Base-by-base conservation (phyloP, 2,797 vertebrate species). In the Bucorvus abyssinicus region DNA sequence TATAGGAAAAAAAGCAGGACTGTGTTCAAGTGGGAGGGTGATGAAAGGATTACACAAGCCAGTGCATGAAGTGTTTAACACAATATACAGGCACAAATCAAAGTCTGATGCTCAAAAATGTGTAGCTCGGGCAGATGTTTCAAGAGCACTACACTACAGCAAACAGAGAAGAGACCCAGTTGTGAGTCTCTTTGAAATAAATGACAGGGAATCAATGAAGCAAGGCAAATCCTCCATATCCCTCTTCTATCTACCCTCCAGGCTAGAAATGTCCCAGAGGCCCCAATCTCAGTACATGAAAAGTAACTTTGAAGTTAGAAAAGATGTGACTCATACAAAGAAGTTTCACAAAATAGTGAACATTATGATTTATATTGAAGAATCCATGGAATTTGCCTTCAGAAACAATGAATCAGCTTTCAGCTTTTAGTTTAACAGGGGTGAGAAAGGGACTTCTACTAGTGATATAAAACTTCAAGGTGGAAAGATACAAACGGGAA, bases 131-230 rank as follows among this genome's bases (percentile, higher is more conserved):
- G 22, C 19, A 92, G 45, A 24, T 86, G 40, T 71, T 96, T 92
- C 84, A 85, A 68, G 45, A 91, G 38, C 23, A 65, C 34, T 65
- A 50, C 9, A 34, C 8, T 53, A 57, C 27, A 92, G 32, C 38
- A 84, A 88, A 86, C 24, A 52, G 12, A 16, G 30, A 82, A 91
- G 47, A 74, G 29, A 70, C 9, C 3, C 47, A 36, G 32, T 67
- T 88, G 50, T 71, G 82, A 92, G 17, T n/a, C 36, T 63, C 87
- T 87, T 87, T 84, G 19, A 94, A 84, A 77, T 60, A 91, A 93
- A 91, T 74, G 47, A 88, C 38, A 79, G 40, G 24, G 68, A 92
- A 89, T 34, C 24, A 85, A 20, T 80, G 75, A 94, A 92, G 87
- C 73, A 89, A 91, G 50, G 14, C 17, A 50, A 89, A 90, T 83